A percentile compares a stretch with the other conserved stretches of the same genome.
phyloP scores from a whole-genome alignment of 2,888 invertebrate species.

The Drosophila formosana region DNA sequence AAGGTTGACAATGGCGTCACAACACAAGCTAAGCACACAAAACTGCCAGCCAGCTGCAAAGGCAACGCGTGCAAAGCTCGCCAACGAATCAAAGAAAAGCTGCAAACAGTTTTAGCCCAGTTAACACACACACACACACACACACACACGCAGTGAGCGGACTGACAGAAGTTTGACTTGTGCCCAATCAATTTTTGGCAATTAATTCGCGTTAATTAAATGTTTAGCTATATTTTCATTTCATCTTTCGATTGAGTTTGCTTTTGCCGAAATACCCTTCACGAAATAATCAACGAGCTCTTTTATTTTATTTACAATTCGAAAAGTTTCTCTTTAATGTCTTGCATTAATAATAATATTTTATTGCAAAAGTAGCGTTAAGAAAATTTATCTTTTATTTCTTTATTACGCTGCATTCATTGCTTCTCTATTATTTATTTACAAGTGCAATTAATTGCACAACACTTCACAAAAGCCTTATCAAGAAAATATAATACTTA shows the following conservation, averaged over 20 bases:
- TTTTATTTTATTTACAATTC: no score
- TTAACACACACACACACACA: neutral
- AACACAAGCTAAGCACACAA: neutral
- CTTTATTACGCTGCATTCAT: no score
- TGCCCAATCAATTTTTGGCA: slow-evolving; percentile 15
- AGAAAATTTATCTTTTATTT: no score
- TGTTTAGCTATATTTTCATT: slow-evolving; percentile 17
- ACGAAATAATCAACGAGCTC: no score
- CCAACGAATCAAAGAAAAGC: slow-evolving; percentile 13
- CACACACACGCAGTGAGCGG: neutral
- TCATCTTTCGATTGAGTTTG: neutral
- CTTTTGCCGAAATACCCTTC: slow-evolving; percentile 3
- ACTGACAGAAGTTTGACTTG: slow-evolving; percentile 1
- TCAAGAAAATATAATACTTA: no score
- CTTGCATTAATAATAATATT: no score
- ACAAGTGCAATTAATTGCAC: no score
- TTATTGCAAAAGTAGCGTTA: no score
- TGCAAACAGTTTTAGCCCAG: slow-evolving; percentile 9
- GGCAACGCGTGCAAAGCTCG: neutral
- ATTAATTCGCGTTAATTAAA: slow-evolving; percentile 24
- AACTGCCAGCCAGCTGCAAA: neutral
- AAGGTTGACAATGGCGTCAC: slow-evolving; percentile 16
- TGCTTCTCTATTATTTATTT: no score
- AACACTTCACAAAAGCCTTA: no score
- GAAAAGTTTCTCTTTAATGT: no score